These are phyloP conservation scores for Nannoperca australis DNA, from an alignment of 2,797 vertebrate genomes.

Conservation along the genomic window DNA sequence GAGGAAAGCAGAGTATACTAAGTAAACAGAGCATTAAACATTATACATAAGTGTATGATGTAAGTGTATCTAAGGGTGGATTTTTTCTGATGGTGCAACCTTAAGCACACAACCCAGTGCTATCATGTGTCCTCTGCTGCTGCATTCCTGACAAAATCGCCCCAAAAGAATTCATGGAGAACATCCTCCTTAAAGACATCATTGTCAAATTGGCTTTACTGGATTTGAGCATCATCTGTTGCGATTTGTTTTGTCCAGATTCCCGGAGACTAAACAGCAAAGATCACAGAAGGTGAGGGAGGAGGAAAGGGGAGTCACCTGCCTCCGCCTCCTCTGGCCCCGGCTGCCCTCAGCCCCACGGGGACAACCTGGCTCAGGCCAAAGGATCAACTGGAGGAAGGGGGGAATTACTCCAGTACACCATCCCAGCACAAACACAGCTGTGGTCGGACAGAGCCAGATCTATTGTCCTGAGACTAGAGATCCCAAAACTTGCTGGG, in stretches of 20 bases:
- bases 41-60: too few relatives aligned
- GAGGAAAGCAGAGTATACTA: background rate
- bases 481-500: slow-evolving; percentile 6
- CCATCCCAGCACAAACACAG: slow-evolving; percentile 64
- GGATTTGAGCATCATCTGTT: slow-evolving; percentile 22
- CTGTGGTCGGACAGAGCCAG: slow-evolving; percentile 49
- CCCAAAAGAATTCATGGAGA: slow-evolving; percentile 13
- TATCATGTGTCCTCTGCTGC: slow-evolving; percentile 2
- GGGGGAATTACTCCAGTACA: slow-evolving; percentile 16
- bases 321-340: slow-evolving; percentile 1
- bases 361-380: slow-evolving; percentile 24
- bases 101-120: slow-evolving; percentile 3
- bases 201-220: background rate
- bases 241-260: slow-evolving; percentile 21
- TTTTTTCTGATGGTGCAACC: slow-evolving; percentile 34
- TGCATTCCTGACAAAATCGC: slow-evolving; percentile 21
- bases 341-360: background rate
- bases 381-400: slow-evolving; percentile 34
- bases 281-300: background rate
- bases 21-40: too few relatives aligned
- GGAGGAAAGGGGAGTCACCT: background rate
- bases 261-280: slow-evolving; percentile 31
- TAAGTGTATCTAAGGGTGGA: background rate
- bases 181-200: slow-evolving; percentile 7
- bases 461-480: slow-evolving; percentile 28